Evolutionary conservation across 2,888 invertebrate species (phyloP).

Genomic region (Oscheius onirici): DNA sequence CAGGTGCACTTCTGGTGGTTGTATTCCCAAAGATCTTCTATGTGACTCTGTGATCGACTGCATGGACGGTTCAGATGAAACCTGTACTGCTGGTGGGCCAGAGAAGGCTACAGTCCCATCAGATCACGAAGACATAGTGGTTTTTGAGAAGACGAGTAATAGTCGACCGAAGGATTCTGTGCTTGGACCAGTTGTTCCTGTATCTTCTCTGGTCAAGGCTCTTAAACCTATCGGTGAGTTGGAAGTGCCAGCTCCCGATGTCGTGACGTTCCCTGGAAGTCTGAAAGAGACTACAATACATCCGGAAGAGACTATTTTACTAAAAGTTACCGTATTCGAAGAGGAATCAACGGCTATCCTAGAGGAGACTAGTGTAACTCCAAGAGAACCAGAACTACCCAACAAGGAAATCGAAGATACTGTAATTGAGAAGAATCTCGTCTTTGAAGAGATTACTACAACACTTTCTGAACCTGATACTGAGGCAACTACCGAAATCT

Average conservation of each 20-base stretch:
- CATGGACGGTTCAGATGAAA: conserved; percentile 31
- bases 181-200: too few species aligned
- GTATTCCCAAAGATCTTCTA: conserved; percentile 5
- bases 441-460: background rate
- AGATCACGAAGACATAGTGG: background rate
- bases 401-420: background rate
- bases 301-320: too few species aligned
- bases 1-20: conserved; percentile 23
- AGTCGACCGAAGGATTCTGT: too few species aligned
- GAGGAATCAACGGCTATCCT: too few species aligned
- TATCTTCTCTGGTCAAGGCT: too few species aligned
- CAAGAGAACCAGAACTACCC: too few species aligned
- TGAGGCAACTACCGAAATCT: background rate
- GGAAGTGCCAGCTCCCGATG: too few species aligned
- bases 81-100: background rate
- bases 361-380: too few species aligned
- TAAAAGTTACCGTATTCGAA: too few species aligned
- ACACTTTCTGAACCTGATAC: background rate
- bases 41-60: conserved; percentile 23
- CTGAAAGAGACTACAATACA: background rate
- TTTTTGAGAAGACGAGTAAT: background rate
- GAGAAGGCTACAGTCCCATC: too few species aligned
- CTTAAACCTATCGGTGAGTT: too few species aligned
- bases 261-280: too few species aligned
- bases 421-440: background rate